These are phyloP conservation scores for Dendrolimus punctatus DNA, from an alignment of 1,140 invertebrate genomes.

Conservation along the genomic window DNA sequence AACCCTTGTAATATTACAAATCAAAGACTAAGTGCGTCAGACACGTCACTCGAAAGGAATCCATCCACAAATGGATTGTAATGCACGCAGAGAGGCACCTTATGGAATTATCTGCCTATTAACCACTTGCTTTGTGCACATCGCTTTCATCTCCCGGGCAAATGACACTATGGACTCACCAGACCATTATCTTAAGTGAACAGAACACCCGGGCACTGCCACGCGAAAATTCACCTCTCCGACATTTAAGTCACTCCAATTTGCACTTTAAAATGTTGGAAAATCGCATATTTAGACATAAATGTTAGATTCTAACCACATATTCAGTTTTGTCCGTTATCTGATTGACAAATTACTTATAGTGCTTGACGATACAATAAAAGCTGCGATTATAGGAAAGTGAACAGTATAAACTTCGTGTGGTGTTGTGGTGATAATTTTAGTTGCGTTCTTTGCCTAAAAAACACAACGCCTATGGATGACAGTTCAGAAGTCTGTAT, in stretches of 20 bases:
- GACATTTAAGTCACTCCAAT: not conserved
- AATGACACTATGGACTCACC: conserved; percentile 33
- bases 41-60: not conserved
- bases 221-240: not conserved
- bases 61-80: conserved; percentile 45
- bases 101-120: conserved; percentile 64
- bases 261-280: not conserved
- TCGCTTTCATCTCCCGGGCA: conserved; percentile 49
- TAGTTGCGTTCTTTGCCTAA: too few relatives aligned
- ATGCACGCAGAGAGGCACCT: conserved; percentile 43
- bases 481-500: too few relatives aligned
- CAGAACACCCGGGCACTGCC: conserved; percentile 8
- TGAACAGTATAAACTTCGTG: too few relatives aligned
- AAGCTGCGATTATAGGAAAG: too few relatives aligned
- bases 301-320: not conserved
- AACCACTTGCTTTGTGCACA: conserved; percentile 59
- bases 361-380: too few relatives aligned
- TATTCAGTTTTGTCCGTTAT: not conserved
- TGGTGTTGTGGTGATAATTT: too few relatives aligned
- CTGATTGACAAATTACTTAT: too few relatives aligned
- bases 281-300: not conserved
- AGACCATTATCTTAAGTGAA: conserved; percentile 32
- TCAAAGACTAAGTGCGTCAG: not conserved
- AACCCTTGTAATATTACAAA: too few relatives aligned
- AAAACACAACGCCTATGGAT: too few relatives aligned